Evolutionary conservation across 2,113 vertebrate species (phyloP).

Genomic region (Leptodactylus fuscus): DNA sequence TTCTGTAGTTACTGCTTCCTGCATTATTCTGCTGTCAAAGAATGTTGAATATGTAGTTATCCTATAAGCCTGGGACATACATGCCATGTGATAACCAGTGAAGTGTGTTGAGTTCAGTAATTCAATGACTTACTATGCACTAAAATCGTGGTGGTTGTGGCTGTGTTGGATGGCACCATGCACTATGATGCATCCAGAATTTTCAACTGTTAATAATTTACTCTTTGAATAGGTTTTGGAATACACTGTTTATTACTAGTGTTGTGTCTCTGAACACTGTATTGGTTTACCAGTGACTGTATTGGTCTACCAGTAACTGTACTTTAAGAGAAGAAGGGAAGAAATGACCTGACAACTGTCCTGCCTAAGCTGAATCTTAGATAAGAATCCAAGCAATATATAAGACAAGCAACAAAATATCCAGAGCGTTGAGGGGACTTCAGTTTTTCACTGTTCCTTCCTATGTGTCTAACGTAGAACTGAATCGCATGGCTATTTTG

Average conservation of each 20-base stretch:
- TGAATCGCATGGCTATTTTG: not conserved
- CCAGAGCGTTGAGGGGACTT: not conserved
- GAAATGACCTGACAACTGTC: not conserved
- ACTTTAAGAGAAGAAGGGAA: not conserved
- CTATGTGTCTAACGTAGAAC: not conserved
- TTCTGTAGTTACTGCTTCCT: not conserved
- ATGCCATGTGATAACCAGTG: not conserved
- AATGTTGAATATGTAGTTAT: too few relatives aligned
- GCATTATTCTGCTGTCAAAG: not conserved
- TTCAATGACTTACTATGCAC: not conserved
- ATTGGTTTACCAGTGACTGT: not conserved
- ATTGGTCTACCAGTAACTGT: not conserved
- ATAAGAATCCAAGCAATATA: not conserved
- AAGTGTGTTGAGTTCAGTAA: not conserved
- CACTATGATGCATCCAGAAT: not conserved
- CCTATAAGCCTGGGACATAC: not conserved
- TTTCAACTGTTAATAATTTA: not conserved
- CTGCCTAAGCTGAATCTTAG: not conserved
- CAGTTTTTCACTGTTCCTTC: not conserved
- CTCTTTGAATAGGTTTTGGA: not conserved
- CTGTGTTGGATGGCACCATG: not conserved
- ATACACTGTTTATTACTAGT: not conserved
- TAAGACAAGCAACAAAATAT: not conserved
- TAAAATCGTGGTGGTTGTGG: not conserved
- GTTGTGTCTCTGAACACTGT: not conserved